These are phyloP conservation scores for Drosophila merina DNA, from an alignment of 2,888 invertebrate genomes.

Conservation along the genomic window DNA sequence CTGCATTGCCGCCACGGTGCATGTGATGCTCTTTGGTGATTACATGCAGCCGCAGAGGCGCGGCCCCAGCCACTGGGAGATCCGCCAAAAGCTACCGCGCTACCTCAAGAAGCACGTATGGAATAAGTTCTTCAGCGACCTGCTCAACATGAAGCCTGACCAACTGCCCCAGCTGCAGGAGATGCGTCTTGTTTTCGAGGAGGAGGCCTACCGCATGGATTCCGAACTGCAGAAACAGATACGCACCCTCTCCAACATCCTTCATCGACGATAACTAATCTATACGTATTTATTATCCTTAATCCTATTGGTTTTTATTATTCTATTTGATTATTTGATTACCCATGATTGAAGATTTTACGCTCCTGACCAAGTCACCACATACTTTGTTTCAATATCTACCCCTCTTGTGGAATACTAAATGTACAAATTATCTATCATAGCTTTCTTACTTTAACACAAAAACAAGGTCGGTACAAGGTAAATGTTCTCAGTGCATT, in stretches of 20 bases:
- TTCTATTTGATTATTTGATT: not conserved
- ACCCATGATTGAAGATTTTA: not conserved
- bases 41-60: constrained; percentile 93
- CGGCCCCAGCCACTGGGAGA: constrained; percentile 87
- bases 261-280: constrained; percentile 82
- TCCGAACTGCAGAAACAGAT: constrained; percentile 84
- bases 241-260: constrained; percentile 82
- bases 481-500: not conserved
- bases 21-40: constrained; percentile 94
- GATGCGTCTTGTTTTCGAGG: constrained; percentile 81
- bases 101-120: constrained; percentile 91
- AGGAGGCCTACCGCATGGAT: constrained; percentile 83
- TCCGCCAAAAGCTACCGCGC: constrained; percentile 89
- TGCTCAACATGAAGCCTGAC: constrained; percentile 93
- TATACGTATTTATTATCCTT: constrained; percentile 7
- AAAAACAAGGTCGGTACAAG: not conserved
- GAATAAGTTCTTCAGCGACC: constrained; percentile 91
- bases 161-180: constrained; percentile 88
- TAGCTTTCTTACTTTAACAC: no score
- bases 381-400: constrained; percentile 1
- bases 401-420: not conserved
- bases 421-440: not conserved
- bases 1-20: constrained; percentile 94
- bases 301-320: not conserved
- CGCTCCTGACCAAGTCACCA: constrained; percentile 26